A percentile compares a stretch with the other conserved stretches of the same genome.
These are phyloP conservation scores for Falco concolor DNA, from an alignment of 2,797 vertebrate species.

Conservation along the genomic window DNA sequence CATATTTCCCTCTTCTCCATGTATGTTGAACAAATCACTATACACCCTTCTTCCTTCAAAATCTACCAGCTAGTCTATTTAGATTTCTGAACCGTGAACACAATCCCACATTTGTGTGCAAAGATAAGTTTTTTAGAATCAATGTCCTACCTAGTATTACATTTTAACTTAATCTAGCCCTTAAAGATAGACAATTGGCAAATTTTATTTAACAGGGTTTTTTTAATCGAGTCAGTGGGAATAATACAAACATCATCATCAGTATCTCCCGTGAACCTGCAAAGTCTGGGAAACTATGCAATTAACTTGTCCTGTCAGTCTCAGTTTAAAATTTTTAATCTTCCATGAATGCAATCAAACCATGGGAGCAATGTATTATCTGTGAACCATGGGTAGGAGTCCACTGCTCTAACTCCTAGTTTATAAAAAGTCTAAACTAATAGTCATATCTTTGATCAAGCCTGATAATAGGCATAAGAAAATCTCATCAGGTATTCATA, in stretches of 20 bases:
- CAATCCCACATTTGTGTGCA: neutral
- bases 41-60: neutral
- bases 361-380: neutral
- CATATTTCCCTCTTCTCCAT: neutral
- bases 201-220: neutral
- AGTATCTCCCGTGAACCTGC: neutral
- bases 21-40: neutral
- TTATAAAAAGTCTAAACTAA: neutral
- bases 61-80: neutral
- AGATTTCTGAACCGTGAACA: neutral
- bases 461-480: neutral
- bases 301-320: neutral
- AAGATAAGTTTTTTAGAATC: neutral
- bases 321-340: neutral
- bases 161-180: neutral
- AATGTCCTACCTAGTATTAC: neutral
- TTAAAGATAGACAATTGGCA: neutral
- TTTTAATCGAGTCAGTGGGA: neutral
- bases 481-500: neutral
- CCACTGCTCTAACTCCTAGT: neutral
- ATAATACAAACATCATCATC: neutral
- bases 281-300: neutral
- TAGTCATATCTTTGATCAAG: neutral
- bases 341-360: neutral
- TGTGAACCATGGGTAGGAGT: neutral